Base-by-base conservation (phyloP, 2,113 vertebrate species). In the Amblyopsis rosae region DNA sequence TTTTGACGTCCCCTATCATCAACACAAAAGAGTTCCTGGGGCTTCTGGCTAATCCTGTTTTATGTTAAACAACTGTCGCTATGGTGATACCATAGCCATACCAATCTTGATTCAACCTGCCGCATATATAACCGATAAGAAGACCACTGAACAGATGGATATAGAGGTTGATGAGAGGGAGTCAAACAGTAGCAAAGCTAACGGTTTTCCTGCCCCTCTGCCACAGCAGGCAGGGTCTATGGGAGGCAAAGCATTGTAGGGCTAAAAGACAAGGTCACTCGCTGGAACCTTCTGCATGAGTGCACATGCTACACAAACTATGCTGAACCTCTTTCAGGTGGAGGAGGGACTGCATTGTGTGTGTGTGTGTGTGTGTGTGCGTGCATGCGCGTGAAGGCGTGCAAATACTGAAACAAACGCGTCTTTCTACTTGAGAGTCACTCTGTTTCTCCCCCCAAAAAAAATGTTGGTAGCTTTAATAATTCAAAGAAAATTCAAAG, bases 271-370 rank as follows among this genome's bases (percentile, higher is more conserved):
- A 56, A 75, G 66, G 77, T 64, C 57, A 5, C 59, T 12, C 12
- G 46, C 48, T 49, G 62, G 59, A 67, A 19, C 63, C 73, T 76
- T 84, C 70, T 69, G 80, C 85, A 79, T 84, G 82, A 84, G 73
- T 49, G 72, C 75, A 70, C 54, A 26, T 1, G 47, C 73, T 70
- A 73, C 75, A 80, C 62, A 76, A 66, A 75, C 58, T 75, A 70
- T 80, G 77, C 48, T 45, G 66, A 56, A 50, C 75, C n/a, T 45
- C 67, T 64, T 51, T 71, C 72, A 70, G 65, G 66, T 72, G 65
- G 59, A 79, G 19, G 9, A 62, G 16, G n/a, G 59, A 55, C 59
- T 76, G 35, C 5, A 15, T 46, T 11, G 70, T 48, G 61, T 56
- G 58, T 73, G 13, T 53, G 15, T 70, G 59, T 61, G 59, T 55